These are phyloP conservation scores for Perca schrenkii DNA, from an alignment of 2,113 vertebrate species.

Conservation along the genomic window DNA sequence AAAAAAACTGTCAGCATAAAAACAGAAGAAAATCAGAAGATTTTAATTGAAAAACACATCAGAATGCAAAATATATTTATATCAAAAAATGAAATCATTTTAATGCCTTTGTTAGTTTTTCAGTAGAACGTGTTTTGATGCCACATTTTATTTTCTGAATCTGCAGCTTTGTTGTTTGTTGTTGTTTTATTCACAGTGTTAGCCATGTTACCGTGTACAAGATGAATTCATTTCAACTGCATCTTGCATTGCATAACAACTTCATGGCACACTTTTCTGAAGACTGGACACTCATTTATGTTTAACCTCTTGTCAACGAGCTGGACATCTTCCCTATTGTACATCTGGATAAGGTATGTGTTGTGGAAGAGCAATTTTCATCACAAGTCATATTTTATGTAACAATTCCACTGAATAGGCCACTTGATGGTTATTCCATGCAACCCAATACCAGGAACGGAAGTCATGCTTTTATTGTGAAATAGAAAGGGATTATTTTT, in stretches of 20 bases:
- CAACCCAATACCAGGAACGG: not conserved
- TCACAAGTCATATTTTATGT: not conserved
- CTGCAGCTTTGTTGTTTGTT: not conserved
- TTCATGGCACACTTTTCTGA: not conserved
- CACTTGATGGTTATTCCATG: not conserved
- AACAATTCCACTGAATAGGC: not conserved
- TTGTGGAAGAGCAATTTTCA: not conserved
- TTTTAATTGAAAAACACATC: no score
- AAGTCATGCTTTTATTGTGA: constrained; percentile 53
- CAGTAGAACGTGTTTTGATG: no score
- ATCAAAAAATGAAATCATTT: no score
- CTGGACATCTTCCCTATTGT: not conserved
- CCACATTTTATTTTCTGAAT: no score
- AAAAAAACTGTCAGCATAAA: no score
- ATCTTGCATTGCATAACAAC: not conserved
- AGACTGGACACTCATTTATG: not conserved
- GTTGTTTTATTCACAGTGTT: not conserved
- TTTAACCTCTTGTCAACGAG: not conserved
- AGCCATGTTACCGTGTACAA: not conserved
- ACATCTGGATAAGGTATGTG: no score
- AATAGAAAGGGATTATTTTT: not conserved
- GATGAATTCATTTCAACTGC: not conserved
- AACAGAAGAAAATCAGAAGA: no score
- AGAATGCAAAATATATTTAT: no score
- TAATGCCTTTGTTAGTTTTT: no score